Conservation (phyloP, 2,888 invertebrate species). For the Ryuthela nishihirai region DNA sequence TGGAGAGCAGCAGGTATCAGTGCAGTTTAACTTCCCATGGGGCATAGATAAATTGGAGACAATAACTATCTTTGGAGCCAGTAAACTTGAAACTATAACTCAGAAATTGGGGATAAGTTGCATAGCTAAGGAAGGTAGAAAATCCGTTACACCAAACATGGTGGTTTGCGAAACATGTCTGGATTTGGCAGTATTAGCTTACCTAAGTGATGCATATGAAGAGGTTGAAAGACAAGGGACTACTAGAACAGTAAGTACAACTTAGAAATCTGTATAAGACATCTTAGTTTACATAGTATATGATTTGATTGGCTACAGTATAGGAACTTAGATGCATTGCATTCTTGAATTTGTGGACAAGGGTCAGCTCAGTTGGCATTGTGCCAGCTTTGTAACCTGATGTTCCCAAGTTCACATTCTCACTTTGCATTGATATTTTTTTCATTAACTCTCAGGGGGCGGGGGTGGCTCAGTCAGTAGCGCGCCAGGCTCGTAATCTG, state of each 20-base stretch:
- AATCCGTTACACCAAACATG: conserved; percentile 2
- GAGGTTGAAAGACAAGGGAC: conserved; percentile 7
- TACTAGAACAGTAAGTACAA: conserved; percentile 14
- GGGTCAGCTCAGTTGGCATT: no score
- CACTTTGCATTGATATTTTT: no score
- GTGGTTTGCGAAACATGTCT: conserved; percentile 17
- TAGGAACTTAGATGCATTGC: no score
- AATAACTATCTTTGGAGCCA: conserved; percentile 49
- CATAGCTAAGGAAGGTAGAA: background rate
- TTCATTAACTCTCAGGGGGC: no score
- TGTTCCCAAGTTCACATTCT: no score
- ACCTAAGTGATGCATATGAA: conserved; percentile 15
- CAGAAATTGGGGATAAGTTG: background rate
- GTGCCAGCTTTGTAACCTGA: no score
- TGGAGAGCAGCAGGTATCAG: conserved; percentile 57
- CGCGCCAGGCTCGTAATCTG: no score
- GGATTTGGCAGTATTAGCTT: conserved; percentile 20
- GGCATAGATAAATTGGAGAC: conserved; percentile 63
- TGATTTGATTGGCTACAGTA: no score
- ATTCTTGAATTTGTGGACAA: no score
- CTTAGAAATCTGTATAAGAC: background rate
- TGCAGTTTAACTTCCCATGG: conserved; percentile 63
- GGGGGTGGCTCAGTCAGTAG: no score
- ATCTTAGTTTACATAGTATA: no score
- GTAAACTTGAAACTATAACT: background rate